These are phyloP conservation scores for Temnothorax nylanderi DNA, from an alignment of 1,140 invertebrate genomes.

Conservation along the genomic window DNA sequence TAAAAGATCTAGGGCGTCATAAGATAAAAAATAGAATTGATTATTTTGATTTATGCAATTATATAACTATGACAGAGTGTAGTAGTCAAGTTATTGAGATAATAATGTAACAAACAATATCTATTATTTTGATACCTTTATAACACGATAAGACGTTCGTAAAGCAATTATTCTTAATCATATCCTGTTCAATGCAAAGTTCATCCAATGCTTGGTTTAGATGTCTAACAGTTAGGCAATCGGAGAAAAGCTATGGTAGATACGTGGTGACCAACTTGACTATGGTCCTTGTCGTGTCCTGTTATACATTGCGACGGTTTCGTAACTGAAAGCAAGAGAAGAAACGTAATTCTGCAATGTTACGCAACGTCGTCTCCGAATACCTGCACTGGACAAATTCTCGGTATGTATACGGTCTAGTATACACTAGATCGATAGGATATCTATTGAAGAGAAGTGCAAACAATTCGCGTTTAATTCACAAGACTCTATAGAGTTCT, in stretches of 20 bases:
- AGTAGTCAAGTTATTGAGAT: background rate
- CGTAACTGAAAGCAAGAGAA: constrained; percentile 25
- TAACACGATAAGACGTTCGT: background rate
- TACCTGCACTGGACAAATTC: constrained; percentile 19
- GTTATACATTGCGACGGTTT: constrained; percentile 13
- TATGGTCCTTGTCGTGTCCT: background rate
- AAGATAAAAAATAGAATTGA: background rate
- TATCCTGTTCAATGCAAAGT: background rate
- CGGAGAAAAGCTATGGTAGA: background rate
- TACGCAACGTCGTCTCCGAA: constrained; percentile 37
- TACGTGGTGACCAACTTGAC: background rate
- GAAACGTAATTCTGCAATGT: constrained; percentile 22
- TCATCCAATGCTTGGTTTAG: background rate
- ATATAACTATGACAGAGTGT: background rate
- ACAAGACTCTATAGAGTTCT: background rate
- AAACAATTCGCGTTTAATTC: background rate
- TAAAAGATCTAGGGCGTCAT: background rate
- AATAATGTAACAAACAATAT: constrained; percentile 2
- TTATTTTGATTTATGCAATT: background rate
- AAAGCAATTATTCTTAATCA: constrained; percentile 12
- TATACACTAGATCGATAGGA: background rate
- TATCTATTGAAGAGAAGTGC: background rate
- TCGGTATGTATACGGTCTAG: background rate
- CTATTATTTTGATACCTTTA: background rate
- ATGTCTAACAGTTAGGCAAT: background rate